phyloP scores from a whole-genome alignment of 2,797 vertebrate genomes.

The Clarias fuscus region DNA sequence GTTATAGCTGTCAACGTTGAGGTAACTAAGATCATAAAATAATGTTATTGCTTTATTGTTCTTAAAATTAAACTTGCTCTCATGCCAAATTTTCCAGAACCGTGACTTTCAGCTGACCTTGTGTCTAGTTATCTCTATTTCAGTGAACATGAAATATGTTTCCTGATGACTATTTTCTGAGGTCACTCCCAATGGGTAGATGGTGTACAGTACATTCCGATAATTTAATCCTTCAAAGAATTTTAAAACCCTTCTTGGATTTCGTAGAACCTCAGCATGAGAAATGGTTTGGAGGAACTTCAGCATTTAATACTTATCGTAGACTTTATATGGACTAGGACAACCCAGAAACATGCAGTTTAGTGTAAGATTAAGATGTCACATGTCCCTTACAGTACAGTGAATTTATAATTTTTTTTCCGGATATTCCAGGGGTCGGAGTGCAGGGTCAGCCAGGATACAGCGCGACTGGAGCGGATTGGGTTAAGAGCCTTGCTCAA shows the following conservation, averaged over 20 bases:
- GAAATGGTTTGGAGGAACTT: neutral
- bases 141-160: neutral
- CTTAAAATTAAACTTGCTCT: neutral
- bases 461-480: too few relatives aligned
- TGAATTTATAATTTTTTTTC: too few relatives aligned
- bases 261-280: neutral
- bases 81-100: neutral
- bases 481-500: too few relatives aligned
- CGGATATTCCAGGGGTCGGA: too few relatives aligned
- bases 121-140: neutral
- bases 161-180: neutral
- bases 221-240: slow-evolving; percentile 16
- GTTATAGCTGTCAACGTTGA: neutral
- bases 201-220: neutral
- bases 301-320: neutral
- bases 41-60: neutral
- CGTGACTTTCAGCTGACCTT: neutral
- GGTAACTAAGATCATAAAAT: neutral
- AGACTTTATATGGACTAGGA: neutral
- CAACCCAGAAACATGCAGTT: neutral
- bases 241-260: slow-evolving; percentile 20
- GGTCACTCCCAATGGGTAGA: neutral
- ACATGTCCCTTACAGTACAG: too few relatives aligned
- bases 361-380: neutral
- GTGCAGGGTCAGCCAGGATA: too few relatives aligned